These are phyloP conservation scores for Dolichopus griseipennis DNA, from an alignment of 2,888 invertebrate species.

Conservation along the genomic window DNA sequence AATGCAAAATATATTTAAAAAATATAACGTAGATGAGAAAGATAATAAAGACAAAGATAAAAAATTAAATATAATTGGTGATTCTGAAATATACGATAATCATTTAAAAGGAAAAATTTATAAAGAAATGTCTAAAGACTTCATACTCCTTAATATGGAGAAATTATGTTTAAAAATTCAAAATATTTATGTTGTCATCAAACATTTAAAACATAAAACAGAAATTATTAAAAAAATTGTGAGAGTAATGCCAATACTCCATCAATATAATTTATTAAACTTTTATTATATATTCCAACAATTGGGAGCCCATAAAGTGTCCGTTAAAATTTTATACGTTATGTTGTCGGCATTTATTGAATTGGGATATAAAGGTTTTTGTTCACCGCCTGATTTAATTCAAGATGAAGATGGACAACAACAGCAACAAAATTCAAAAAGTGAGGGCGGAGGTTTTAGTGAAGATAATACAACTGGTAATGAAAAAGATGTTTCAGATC, in stretches of 20 bases:
- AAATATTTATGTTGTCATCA: background rate
- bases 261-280: conserved; percentile 64
- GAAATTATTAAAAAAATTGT: conserved; percentile 28
- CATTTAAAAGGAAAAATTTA: conserved; percentile 60
- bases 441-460: conserved; percentile 72
- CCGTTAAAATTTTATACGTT: conserved; percentile 74
- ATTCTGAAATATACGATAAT: conserved; percentile 50
- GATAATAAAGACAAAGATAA: conserved; percentile 15
- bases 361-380: conserved; percentile 81
- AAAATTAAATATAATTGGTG: conserved; percentile 25
- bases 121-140: conserved; percentile 53
- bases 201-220: conserved; percentile 32
- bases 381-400: conserved; percentile 77
- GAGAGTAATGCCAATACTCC: conserved; percentile 55
- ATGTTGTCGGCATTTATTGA: conserved; percentile 78
- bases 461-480: conserved; percentile 75
- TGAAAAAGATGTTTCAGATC: conserved; percentile 89
- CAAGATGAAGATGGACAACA: conserved; percentile 59
- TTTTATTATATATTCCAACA: conserved; percentile 74
- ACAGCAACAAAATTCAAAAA: conserved; percentile 47
- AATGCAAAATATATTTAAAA: conserved; percentile 53
- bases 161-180: conserved; percentile 38
- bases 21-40: conserved; percentile 31
- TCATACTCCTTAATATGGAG: conserved; percentile 51
- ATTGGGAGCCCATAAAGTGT: conserved; percentile 66